Base-by-base conservation (phyloP, 2,113 vertebrate species). In the Paraplagusia blochii region DNA sequence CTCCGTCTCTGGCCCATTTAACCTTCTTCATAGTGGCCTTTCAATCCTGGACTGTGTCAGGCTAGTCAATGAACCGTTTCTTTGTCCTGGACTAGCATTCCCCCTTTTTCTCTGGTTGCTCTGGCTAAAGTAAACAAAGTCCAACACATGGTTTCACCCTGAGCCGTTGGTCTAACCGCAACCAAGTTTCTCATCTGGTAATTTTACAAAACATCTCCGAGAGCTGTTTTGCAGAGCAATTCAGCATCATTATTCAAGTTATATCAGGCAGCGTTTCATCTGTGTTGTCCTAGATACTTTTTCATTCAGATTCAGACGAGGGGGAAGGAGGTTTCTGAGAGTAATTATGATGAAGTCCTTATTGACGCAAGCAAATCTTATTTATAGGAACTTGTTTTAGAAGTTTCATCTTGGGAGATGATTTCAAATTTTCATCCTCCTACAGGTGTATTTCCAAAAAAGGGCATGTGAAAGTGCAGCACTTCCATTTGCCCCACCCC, bases 401-500 rank as follows among this genome's bases (percentile, higher is more conserved):
- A 56, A 69, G 47, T 42, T 72, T 48, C 44, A 62, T 63, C 68
- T n/a, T n/a, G n/a, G n/a, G n/a, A n/a, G n/a, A n/a, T n/a, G n/a
- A n/a, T n/a, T 52, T 58, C 17, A 11, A 56, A 69, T 51, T 42
- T 72, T 48, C 44, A 62, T 63, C 68, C 69, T 69, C 61, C 47
- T 61, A 78, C 86, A 89, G 88, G 86, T 89, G 86, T 74, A 64
- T 11, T 73, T 44, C 55, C 58, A 5, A 16, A 53, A 50, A 58
- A 71, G 82, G 78, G 64, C 75, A 72, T 84, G 86, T 87, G 87
- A 87, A 88, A 85, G 82, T 84, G 67, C 69, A n/a, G n/a, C n/a
- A n/a, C n/a, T n/a, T n/a, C n/a, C n/a, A n/a, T n/a, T n/a, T n/a
- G n/a, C 84, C 82, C 72, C 9, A 39, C 19, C 69, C 80, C 77